Percentiles rank a stretch among this genome's conserved stretches.
These are phyloP conservation scores for Lophotis ruficrista DNA, from an alignment of 2,113 vertebrate genomes.

Conservation along the genomic window DNA sequence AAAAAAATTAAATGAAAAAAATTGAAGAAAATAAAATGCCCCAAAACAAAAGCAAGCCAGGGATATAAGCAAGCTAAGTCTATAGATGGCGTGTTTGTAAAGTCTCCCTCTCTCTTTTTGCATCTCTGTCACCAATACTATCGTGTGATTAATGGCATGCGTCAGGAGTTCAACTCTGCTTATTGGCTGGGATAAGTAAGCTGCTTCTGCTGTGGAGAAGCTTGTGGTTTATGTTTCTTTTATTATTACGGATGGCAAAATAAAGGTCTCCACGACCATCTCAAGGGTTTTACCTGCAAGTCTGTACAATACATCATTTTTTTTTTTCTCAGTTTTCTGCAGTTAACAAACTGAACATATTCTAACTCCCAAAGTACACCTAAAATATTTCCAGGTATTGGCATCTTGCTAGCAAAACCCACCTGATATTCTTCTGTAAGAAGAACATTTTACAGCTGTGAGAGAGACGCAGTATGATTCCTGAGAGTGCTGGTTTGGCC, in stretches of 20 bases:
- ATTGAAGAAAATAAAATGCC: neutral
- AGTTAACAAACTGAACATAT: constrained; percentile 11
- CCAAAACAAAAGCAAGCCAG: neutral
- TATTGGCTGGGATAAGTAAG: neutral
- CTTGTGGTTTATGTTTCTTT: neutral
- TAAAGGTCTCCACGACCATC: neutral
- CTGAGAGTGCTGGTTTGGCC: constrained; percentile 17
- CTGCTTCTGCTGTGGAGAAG: neutral
- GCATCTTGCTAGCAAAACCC: neutral
- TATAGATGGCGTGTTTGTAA: neutral
- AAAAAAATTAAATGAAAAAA: too few relatives aligned
- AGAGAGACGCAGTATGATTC: neutral
- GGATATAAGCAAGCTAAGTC: neutral
- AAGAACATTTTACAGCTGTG: constrained; percentile 39
- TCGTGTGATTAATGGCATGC: neutral
- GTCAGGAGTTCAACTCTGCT: neutral
- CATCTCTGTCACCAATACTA: neutral
- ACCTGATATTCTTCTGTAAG: neutral
- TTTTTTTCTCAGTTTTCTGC: constrained; percentile 21
- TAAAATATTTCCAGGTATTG: constrained; percentile 48
- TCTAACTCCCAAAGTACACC: neutral
- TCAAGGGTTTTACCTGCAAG: constrained; percentile 12
- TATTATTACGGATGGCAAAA: neutral
- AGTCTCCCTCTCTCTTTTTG: neutral
- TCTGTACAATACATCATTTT: neutral